Percentiles rank a stretch among this genome's conserved stretches.
phyloP scores from a whole-genome alignment of 1,140 invertebrate genomes.

The Magallana gigas region DNA sequence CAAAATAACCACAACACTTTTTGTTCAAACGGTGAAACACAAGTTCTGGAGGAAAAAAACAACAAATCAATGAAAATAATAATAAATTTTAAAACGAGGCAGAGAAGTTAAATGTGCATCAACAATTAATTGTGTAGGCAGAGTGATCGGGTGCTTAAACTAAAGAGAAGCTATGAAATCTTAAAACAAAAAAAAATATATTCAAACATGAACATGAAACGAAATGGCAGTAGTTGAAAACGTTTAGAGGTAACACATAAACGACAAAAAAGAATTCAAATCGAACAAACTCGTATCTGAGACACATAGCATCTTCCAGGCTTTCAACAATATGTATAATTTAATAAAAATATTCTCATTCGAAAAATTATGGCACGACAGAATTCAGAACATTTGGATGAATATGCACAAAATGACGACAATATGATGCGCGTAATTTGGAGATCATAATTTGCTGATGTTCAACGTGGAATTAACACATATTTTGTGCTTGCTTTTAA shows the following conservation, averaged over 20 bases:
- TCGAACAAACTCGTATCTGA: conserved; percentile 33
- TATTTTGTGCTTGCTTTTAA: conserved; percentile 15
- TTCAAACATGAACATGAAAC: conserved; percentile 12
- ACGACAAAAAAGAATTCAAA: conserved; percentile 18
- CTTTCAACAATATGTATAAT: conserved; percentile 43
- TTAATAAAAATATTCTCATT: conserved; percentile 40
- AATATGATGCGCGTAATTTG: conserved; percentile 9
- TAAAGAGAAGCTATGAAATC: neutral
- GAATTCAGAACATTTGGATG: conserved; percentile 21
- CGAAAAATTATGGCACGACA: conserved; percentile 39
- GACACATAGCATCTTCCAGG: neutral
- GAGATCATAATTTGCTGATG: conserved; percentile 20
- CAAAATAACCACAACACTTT: conserved; percentile 27
- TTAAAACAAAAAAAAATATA: conserved; percentile 1
- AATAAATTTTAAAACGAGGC: conserved; percentile 7
- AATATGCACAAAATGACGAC: conserved; percentile 31
- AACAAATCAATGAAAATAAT: no score
- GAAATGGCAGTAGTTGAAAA: conserved; percentile 20
- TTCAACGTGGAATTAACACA: neutral
- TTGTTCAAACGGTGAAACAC: conserved; percentile 33
- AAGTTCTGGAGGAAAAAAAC: conserved; percentile 7
- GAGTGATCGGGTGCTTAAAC: conserved; percentile 7
- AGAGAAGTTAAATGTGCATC: neutral
- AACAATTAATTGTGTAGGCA: neutral
- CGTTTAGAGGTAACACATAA: conserved; percentile 8